Base-by-base conservation (phyloP, 1,140 invertebrate species). In the Drosophila subpulchrella region DNA sequence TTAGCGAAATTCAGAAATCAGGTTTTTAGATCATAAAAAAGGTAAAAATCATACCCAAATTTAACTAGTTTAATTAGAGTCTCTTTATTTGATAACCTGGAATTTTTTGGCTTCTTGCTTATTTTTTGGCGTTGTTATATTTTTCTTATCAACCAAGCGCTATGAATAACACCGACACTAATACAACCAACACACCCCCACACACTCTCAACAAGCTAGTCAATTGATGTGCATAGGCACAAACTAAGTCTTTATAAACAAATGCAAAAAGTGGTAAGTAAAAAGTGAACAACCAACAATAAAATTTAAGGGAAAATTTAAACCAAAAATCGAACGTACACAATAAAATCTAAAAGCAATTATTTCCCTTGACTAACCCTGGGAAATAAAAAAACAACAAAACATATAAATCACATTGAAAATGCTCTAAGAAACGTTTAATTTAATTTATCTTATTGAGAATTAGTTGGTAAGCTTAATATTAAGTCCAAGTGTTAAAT, bases 311-410 rank as follows among this genome's bases (percentile, higher is more conserved):
- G 30, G 51, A 71, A 56, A 81, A 67, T 17, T 3, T 41, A 84
- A 68, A 47, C 39, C 46, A 71, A 85, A 46, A 65, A 65, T 34
- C 47, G 61, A 88, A 82, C 61, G 61, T 75, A 68, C 60, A 86
- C 84, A 86, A 86, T 86, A 86, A 86, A 55, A 54, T 68, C 81
- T 75, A 76, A 76, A 86, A 86, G 82, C 82, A 86, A 86, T 86
- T 86, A 86, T 86, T 86, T 86, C 44, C 82, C 34, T 30, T 30
- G n/a, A 34, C 44, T 36, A 20, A 20, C 2, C n/a, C 27, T 34
- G 42, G 75, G 68, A 82, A 88, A 86, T 75, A 78, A 54, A 86
- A 88, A 75, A 81, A 55, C 27, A 61, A 30, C 20, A 60, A 55
- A 48, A 74, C 48, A 68, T 76, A 68, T 60, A 85, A 54, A 62